Evolutionary conservation across 2,113 vertebrate species (phyloP).

Genomic region (Diadophis punctatus): DNA sequence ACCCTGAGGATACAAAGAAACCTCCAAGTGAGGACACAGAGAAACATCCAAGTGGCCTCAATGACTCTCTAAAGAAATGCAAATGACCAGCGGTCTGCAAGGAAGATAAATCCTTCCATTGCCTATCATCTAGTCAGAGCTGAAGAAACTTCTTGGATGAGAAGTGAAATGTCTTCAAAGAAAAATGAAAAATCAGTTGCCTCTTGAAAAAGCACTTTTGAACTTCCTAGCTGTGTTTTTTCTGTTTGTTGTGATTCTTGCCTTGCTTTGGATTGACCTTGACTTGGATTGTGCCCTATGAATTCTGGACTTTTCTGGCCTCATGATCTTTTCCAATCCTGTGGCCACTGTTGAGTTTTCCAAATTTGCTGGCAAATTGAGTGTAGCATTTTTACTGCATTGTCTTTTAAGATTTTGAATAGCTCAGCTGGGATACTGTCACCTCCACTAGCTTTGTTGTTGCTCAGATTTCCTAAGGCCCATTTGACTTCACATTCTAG

Average conservation of each 20-base stretch:
- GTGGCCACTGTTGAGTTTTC: too few species aligned
- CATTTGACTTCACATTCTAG: too few species aligned
- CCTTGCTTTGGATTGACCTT: not conserved
- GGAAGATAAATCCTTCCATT: not conserved
- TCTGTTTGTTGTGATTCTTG: not conserved
- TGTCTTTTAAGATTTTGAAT: too few species aligned
- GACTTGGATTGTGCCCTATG: too few species aligned
- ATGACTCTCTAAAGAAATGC: not conserved
- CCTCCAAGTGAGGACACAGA: not conserved
- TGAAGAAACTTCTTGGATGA: not conserved
- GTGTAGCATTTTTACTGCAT: too few species aligned
- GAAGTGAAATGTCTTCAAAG: not conserved
- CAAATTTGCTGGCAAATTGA: too few species aligned
- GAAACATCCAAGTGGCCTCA: not conserved
- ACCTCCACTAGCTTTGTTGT: too few species aligned
- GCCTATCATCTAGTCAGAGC: not conserved
- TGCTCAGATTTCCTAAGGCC: too few species aligned
- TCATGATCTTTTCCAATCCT: too few species aligned
- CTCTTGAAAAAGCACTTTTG: not conserved
- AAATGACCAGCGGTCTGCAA: not conserved
- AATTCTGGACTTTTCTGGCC: not conserved
- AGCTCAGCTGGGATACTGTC: too few species aligned
- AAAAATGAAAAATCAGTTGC: not conserved
- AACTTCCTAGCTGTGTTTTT: not conserved
- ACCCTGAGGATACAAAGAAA: not conserved